phyloP scores from a whole-genome alignment of 2,113 vertebrate genomes.

The Poeciliopsis retropinna region DNA sequence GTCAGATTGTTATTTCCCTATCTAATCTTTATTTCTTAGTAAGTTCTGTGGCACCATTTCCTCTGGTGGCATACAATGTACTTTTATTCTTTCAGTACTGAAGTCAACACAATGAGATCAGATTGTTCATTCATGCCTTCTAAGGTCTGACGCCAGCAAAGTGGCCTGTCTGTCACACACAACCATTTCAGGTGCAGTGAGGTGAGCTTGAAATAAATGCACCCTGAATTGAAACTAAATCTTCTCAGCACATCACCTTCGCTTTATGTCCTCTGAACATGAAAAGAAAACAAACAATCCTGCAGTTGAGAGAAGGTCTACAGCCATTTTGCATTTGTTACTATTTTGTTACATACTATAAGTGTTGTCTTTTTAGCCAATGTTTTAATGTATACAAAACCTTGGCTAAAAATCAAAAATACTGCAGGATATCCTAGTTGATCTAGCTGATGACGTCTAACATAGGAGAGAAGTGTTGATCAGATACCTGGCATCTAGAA shows the following conservation, averaged over 20 bases:
- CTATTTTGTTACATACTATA: neutral
- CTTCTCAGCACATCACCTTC: constrained; percentile 31
- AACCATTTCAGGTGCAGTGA: constrained; percentile 69
- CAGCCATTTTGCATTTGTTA: neutral
- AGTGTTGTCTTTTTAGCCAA: neutral
- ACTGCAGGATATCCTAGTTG: neutral
- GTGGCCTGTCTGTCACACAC: constrained; percentile 69
- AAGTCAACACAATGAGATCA: constrained; percentile 66
- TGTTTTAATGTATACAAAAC: too few species aligned
- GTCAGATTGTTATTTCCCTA: neutral
- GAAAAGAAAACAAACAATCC: constrained; percentile 31
- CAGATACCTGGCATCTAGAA: too few species aligned
- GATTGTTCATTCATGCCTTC: constrained; percentile 69
- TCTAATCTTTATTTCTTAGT: neutral
- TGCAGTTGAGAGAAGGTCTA: constrained; percentile 5
- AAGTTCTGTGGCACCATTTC: constrained; percentile 13
- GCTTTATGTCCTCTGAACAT: constrained; percentile 14
- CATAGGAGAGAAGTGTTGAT: neutral
- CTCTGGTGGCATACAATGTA: constrained; percentile 6
- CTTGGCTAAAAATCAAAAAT: too few species aligned
- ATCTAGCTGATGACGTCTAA: neutral
- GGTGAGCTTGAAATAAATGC: constrained; percentile 69
- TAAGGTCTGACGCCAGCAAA: constrained; percentile 56
- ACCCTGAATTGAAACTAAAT: constrained; percentile 70
- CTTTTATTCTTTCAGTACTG: constrained; percentile 51